Evolutionary conservation across 2,888 invertebrate genomes (phyloP).

Genomic region (Pteria penguin): DNA sequence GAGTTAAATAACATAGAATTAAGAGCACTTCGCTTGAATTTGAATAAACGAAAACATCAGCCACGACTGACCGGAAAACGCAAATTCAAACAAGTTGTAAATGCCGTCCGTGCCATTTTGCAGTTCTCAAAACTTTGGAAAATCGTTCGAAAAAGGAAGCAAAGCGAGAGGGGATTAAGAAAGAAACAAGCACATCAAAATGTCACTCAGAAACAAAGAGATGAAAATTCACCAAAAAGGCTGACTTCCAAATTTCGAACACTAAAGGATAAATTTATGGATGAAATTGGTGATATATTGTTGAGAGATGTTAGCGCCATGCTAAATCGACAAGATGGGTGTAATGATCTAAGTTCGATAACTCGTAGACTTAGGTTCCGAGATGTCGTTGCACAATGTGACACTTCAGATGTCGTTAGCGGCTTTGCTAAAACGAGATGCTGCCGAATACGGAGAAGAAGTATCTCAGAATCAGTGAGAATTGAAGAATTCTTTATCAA

Average conservation of each 20-base stretch:
- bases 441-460: constrained; percentile 11
- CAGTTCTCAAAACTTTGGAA: constrained; percentile 48
- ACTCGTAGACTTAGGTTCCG: constrained; percentile 4
- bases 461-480: constrained; percentile 37
- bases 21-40: constrained; percentile 49
- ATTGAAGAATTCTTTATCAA: constrained; percentile 46
- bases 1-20: constrained; percentile 49
- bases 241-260: constrained; percentile 27
- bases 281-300: constrained; percentile 44
- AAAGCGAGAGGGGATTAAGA: constrained; percentile 21
- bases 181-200: constrained; percentile 44
- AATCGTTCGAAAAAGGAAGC: constrained; percentile 44
- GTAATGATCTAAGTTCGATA: not conserved
- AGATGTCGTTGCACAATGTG: constrained; percentile 2
- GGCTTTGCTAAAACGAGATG: not conserved
- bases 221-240: constrained; percentile 10
- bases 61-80: constrained; percentile 47
- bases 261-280: constrained; percentile 49
- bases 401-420: not conserved
- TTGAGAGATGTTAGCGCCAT: constrained; percentile 42
- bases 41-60: constrained; percentile 44
- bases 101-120: constrained; percentile 46
- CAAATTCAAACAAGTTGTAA: constrained; percentile 53
- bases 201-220: constrained; percentile 29
- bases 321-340: not conserved